Evolutionary conservation across 2,797 vertebrate genomes (phyloP), one percentile per base, ranked within the genome.

Genomic region (Lithobates pipiens): DNA sequence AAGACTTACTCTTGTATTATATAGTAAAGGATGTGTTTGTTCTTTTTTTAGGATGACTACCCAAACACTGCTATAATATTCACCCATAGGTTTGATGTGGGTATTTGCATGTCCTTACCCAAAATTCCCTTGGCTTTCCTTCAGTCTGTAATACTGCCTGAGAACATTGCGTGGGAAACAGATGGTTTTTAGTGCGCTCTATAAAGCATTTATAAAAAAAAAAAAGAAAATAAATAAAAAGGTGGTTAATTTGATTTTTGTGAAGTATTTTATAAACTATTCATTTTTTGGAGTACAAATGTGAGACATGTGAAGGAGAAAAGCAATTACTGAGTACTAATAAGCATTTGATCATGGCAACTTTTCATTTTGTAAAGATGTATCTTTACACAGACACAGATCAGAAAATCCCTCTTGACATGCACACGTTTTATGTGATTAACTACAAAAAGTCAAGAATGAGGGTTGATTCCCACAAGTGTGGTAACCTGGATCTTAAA

Each of bases 401-500:
- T 25, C 42, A 71, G 46, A 70, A 80, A 54, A 80, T 71, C 44
- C 18, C 18, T 57, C 6, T 72, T 80, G 25, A 61, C 46, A 69
- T 18, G 23, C 23, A n/a, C n/a, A 15, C 21, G 8, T 57, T 61
- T 39, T 34, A 80, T 32, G 70, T 25, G 32, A 72, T 57, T 80
- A 61, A 74, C 50, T 73, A 39, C 50, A 82, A 63, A 21, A 73
- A 61, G 15, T 8, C 79, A 81, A 23, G 50, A 13, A 44, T 44
- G 10, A 10, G 42, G 42, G 57, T 81, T 81, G n/a, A 61, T 73
- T 81, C 25, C 67, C 29, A 71, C 46, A 71, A 57, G 79, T 61
- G 77, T 79, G 25, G 63, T 79, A 79, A 79, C 34, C 65, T 63
- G 69, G 69, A 50, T 63, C 80, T 74, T 61, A 72, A 69, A 44